Base-by-base conservation (phyloP, 2,888 invertebrate genomes). In the Cremastobaeus sp. region DNA sequence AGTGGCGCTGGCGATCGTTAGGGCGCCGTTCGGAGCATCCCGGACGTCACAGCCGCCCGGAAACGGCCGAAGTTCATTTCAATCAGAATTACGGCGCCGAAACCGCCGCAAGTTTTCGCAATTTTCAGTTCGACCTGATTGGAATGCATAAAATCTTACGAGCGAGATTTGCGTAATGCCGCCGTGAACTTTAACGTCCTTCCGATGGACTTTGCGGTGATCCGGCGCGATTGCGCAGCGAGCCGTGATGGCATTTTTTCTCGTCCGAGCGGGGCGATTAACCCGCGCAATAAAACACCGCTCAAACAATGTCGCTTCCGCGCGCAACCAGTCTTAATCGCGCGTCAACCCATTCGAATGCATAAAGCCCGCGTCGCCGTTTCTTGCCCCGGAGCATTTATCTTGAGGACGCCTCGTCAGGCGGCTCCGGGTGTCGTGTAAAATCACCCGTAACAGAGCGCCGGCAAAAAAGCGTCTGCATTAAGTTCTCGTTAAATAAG, bases 71-170 rank as follows among this genome's bases (percentile, higher is more conserved):
- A 66, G 66, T 73, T 68, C 68, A 50, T 64, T 71, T 66, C 72
- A 60, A 72, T 72, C 52, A 57, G 62, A 55, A 66, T 62, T 62
- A 73, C 68, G 39, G 43, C 55, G 48, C 52, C 65, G 72, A 71
- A 71, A 65, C 52, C 65, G 35, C 35, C 35, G 41, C 70, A 64
- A 71, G 71, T 71, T 65, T 65, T 64, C 55, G 54, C 52, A 59
- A 65, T 55, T 68, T 62, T 65, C 65, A 60, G 59, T 48, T 47
- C 47, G 47, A 59, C 28, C 54, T 72, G 72, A 66, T 72, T 72
- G 60, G 60, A 60, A 72, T 55, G 59, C 66, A 62, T 73, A 73
- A 73, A 73, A 59, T 39, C 60, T 60, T 66, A 66, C 72, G 72
- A 66, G 35, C 39, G 47, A 65, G 65, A 71, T 71, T 71, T 65